Base-by-base conservation (phyloP, 2,888 invertebrate species). In the Rhamphomyia laevipes region DNA sequence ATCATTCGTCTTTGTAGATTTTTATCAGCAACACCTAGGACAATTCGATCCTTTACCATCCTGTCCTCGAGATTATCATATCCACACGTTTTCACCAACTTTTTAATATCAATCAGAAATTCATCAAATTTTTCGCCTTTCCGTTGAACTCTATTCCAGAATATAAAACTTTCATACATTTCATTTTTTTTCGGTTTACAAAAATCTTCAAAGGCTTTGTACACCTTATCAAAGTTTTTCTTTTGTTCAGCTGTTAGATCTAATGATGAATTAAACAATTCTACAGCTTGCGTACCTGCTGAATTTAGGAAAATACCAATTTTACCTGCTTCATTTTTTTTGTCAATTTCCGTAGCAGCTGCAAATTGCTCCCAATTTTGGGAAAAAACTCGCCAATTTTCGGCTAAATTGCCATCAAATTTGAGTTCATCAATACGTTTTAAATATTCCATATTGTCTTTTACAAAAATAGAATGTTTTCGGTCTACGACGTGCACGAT, bases 201-300 rank as follows among this genome's bases (percentile, higher is more conserved):
- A 18, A 40, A 40, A 17, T 17, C 10, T 40, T 40, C 40, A 17
- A 40, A 40, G 11, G 40, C 40, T 11, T 40, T 17, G 17, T 15
- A 40, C 2, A 40, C 40, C 5, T 40, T 40, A 3, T 16, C 16
- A 18, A 17, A 40, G 3, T 9, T 17, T 18, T 18, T 18, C 10
- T 18, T 40, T 17, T 40, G 17, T 17, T 2, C 18, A 3, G n/a
- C 18, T 5, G 4, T 40, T 18, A 40, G 12, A 40, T 10, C 45
- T 7, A 49, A 45, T 21, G 45, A 41, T 41, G 41, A 37, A 35
- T 49, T 45, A 42, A 45, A 49, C 2, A 49, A n/a, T 41, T 49
- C 44, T 5, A 44, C 16, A 37, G 40, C 16, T 40, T 40, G 11
- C 3, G 4, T 4, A 17, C 40, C 18, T 4, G 40, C 40, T 17